Base-by-base conservation (phyloP, 1,140 invertebrate genomes). In the Drosophila parvula region DNA sequence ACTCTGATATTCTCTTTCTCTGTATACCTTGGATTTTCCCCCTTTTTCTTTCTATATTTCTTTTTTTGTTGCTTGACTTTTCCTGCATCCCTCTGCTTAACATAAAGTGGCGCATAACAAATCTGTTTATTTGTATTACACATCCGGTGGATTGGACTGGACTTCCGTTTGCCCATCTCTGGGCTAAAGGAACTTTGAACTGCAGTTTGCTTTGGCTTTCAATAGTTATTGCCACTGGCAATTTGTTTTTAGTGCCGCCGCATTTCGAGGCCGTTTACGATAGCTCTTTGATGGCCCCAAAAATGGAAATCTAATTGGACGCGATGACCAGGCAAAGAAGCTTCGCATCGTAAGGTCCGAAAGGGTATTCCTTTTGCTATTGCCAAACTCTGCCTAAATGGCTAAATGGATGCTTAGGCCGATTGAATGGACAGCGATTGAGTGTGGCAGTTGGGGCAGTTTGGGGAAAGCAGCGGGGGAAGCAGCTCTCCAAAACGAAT, bases 61-160 rank as follows among this genome's bases (percentile, higher is more conserved):
- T n/a, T 34, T 45, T 71, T 38, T 59, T 47, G 8, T 10, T 9
- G 18, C 51, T 38, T 34, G 18, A 34, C 51, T 38, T 38, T 55
- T 55, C 34, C 50, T 51, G 50, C 30, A 34, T 51, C 50, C 57
- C 44, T 61, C 75, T 79, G 82, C 82, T 76, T 79, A 85, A 68
- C 82, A 81, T 81, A 89, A 90, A 90, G 79, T 84, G 85, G 78
- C 61, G 88, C 88, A 90, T 90, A 90, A 90, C 88, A 90, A 90
- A 90, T 90, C 75, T 90, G 88, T 90, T 90, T 90, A 90, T 86
- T 86, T 88, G 83, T 88, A 81, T 79, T 78, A 45, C 47, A 88
- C 79, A 82, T 86, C 84, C 83, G 83, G 16, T 36, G 51, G 41
- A 41, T 81, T 71, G 45, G 47, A 56, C 62, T 59, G 61, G 64